Evolutionary conservation across 2,797 vertebrate species (phyloP).

Genomic region (Hafferia zeledoni): DNA sequence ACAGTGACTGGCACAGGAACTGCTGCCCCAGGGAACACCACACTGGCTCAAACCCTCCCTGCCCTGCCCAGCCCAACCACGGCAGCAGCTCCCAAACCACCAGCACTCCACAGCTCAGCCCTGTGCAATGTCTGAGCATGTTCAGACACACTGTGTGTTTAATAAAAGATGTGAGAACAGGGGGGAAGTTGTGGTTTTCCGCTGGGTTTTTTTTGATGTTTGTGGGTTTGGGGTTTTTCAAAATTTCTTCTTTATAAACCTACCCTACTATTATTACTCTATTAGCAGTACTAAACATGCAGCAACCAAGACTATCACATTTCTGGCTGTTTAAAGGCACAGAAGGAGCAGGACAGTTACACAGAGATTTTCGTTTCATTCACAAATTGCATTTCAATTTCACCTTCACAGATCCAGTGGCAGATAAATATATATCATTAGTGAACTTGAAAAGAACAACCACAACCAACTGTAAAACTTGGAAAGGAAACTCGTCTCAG

Average conservation of each 20-base stretch:
- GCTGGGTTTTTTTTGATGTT: background rate
- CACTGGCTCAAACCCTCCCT: background rate
- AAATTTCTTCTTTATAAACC: background rate
- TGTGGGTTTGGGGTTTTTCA: background rate
- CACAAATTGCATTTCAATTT: background rate
- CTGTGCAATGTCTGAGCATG: background rate
- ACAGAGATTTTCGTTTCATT: background rate
- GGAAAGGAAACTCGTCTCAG: background rate
- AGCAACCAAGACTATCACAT: background rate
- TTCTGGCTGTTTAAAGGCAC: background rate
- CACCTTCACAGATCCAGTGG: background rate
- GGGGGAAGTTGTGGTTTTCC: background rate
- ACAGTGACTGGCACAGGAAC: background rate
- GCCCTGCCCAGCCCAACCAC: background rate
- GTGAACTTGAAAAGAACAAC: background rate
- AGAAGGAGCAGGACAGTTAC: background rate
- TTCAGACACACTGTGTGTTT: background rate
- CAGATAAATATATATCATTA: background rate
- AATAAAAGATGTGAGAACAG: fast-evolving
- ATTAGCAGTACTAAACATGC: background rate
- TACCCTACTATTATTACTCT: background rate
- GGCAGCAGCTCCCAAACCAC: background rate
- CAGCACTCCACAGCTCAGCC: background rate
- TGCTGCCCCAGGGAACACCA: background rate
- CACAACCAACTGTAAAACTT: background rate